A percentile compares a stretch with the other conserved stretches of the same genome.
These are phyloP conservation scores for Recurvirostra avosetta DNA, from an alignment of 2,113 vertebrate genomes.

Conservation along the genomic window DNA sequence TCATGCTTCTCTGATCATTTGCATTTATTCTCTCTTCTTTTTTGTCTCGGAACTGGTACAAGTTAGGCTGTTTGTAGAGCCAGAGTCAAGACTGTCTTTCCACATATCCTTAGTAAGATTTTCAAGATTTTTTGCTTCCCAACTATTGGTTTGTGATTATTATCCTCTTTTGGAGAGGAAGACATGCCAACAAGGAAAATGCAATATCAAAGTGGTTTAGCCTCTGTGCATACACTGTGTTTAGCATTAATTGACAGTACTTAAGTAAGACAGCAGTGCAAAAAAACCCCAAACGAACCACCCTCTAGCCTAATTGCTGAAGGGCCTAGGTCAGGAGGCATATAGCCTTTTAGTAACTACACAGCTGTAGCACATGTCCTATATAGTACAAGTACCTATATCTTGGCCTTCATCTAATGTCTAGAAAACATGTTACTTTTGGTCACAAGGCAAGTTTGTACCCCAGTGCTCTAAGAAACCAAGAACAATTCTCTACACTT, in stretches of 20 bases:
- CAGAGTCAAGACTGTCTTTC: background rate
- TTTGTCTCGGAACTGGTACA: background rate
- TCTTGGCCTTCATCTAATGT: background rate
- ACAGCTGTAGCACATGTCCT: background rate
- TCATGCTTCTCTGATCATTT: background rate
- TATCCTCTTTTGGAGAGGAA: background rate
- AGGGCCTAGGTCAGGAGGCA: background rate
- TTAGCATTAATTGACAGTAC: background rate
- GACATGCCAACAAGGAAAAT: background rate
- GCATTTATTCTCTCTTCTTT: background rate
- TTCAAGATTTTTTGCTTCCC: background rate
- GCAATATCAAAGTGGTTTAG: background rate
- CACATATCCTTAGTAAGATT: background rate
- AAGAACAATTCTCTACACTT: background rate
- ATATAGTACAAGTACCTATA: background rate
- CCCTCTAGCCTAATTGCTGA: background rate
- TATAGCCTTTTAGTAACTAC: background rate
- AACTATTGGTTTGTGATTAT: background rate
- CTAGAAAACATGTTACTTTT: background rate
- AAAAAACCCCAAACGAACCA: rapidly evolving
- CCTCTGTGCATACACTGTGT: background rate
- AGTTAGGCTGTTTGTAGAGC: background rate
- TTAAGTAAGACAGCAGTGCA: background rate
- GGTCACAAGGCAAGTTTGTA: background rate
- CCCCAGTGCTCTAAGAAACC: background rate